Evolutionary conservation across 2,113 vertebrate genomes (phyloP).

Genomic region (Tamias sibiricus): DNA sequence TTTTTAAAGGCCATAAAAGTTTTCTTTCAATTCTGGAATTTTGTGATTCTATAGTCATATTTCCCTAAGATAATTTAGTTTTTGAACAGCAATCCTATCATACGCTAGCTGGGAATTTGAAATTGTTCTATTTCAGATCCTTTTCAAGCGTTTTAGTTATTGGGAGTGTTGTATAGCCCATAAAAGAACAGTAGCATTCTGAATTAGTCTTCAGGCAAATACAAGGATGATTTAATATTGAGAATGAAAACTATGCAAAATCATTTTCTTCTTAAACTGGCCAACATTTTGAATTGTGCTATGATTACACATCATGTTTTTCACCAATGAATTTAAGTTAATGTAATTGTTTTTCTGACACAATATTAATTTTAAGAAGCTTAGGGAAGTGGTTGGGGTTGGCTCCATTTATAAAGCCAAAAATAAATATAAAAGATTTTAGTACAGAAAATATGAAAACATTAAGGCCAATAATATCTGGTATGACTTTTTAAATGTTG

Average conservation of each 20-base stretch:
- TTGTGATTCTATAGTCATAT: not conserved
- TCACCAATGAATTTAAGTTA: constrained; percentile 22
- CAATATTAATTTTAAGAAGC: constrained; percentile 21
- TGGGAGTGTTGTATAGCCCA: not conserved
- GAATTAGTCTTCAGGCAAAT: not conserved
- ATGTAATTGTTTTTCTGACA: constrained; percentile 32
- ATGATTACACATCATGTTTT: not conserved
- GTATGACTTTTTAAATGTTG: not conserved
- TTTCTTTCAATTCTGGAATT: not conserved
- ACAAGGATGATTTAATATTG: not conserved
- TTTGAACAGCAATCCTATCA: not conserved
- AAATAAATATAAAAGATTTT: not conserved
- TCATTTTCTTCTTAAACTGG: not conserved
- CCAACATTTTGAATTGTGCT: not conserved
- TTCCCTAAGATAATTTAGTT: not conserved
- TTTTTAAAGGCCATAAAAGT: not conserved
- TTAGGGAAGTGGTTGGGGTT: not conserved
- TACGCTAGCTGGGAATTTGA: not conserved
- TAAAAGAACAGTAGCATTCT: not conserved
- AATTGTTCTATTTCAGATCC: not conserved
- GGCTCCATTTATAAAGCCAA: constrained; percentile 15
- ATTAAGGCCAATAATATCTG: not conserved
- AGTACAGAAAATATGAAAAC: constrained; percentile 30
- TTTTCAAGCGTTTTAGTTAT: not conserved
- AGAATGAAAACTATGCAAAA: not conserved